These are phyloP conservation scores for crab-eating macaque (Macaca fascicularis) DNA, from an alignment of 2,113 vertebrate species.

Conservation along the genomic window T2T-MFA8v1.1 NC_088381.1:23777001-23777500, in stretches of 20 bases:
- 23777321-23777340: conserved; percentile 82
- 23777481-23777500: conserved; percentile 33
- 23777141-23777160: conserved; percentile 84
- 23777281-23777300: conserved; percentile 73
- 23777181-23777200: conserved; percentile 88
- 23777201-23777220: conserved; percentile 82
- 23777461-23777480: conserved; percentile 34
- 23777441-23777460: conserved; percentile 6
- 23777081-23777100: conserved; percentile 80
- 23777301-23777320: conserved; percentile 83
- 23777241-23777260: conserved; percentile 77
- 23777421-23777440: not conserved
- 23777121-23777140: conserved; percentile 84
- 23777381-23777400: not conserved
- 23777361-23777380: not conserved
- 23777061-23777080: conserved; percentile 79
- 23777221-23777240: conserved; percentile 90
- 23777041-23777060: conserved; percentile 73
- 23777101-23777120: conserved; percentile 80
- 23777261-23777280: conserved; percentile 60
- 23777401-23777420: not conserved
- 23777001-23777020: conserved; percentile 82
- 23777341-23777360: conserved; percentile 27
- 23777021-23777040: conserved; percentile 55
- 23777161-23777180: conserved; percentile 89